These are phyloP conservation scores for Tiliqua scincoides DNA, from an alignment of 2,113 vertebrate species.

Conservation along the genomic window DNA sequence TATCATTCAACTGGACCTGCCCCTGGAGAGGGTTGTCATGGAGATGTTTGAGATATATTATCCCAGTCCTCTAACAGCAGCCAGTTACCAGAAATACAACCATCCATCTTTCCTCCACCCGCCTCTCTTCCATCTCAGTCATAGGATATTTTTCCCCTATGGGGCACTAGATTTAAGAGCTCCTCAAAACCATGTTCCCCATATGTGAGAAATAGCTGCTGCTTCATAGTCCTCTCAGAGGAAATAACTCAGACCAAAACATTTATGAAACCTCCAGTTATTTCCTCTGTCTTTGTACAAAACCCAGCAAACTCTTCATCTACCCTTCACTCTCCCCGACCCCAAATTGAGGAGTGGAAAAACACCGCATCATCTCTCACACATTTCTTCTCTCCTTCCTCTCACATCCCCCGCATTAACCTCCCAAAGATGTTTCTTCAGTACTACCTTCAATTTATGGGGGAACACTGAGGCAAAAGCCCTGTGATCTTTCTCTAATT, in stretches of 20 bases:
- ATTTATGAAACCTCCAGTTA: background rate
- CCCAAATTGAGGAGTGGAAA: background rate
- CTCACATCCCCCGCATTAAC: no score
- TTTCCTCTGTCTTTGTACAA: background rate
- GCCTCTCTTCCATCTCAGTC: background rate
- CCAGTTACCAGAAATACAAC: background rate
- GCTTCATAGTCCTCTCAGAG: background rate
- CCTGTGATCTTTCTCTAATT: no score
- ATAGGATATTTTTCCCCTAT: background rate
- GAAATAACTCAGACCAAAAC: background rate
- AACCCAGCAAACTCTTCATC: background rate
- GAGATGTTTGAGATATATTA: constrained; percentile 1
- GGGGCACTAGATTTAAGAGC: background rate
- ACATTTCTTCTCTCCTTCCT: background rate
- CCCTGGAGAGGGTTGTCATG: constrained; percentile 12
- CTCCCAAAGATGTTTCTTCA: background rate
- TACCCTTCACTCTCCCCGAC: background rate
- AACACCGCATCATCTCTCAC: background rate
- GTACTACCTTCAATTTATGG: no score
- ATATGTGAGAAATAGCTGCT: background rate
- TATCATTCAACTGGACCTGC: constrained; percentile 8
- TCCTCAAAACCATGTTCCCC: background rate
- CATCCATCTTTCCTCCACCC: background rate
- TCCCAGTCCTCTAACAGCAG: background rate
- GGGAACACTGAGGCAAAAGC: no score